Evolutionary conservation across 1,140 invertebrate species (phyloP).

Genomic region (Vanessa atalanta): DNA sequence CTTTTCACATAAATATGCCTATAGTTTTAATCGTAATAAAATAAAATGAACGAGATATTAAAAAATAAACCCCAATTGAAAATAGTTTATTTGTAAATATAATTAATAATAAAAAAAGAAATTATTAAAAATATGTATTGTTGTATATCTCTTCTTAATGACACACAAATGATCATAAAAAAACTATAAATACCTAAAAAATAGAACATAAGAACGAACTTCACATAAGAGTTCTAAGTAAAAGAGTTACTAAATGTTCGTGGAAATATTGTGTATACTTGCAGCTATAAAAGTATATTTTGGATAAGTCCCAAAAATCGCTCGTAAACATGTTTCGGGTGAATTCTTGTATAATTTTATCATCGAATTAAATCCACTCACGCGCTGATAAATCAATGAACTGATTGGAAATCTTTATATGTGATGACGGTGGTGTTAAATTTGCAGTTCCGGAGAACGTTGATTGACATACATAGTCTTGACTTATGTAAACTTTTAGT

Average conservation of each 20-base stretch:
- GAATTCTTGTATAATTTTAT: conserved; percentile 15
- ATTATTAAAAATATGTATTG: too few relatives aligned
- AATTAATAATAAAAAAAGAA: too few relatives aligned
- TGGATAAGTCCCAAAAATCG: conserved; percentile 13
- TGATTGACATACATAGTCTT: conserved; percentile 4
- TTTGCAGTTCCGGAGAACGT: not conserved
- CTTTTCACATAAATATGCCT: not conserved
- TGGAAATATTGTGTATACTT: not conserved
- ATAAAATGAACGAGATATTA: too few relatives aligned
- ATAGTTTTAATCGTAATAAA: too few relatives aligned
- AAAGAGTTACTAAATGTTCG: not conserved
- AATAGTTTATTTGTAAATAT: too few relatives aligned
- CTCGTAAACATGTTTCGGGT: conserved; percentile 1
- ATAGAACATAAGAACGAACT: too few relatives aligned
- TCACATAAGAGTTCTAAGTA: not conserved
- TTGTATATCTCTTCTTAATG: too few relatives aligned
- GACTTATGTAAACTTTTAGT: not conserved
- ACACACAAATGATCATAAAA: too few relatives aligned
- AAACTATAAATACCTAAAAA: too few relatives aligned
- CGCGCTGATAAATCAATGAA: conserved; percentile 22
- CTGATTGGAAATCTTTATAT: conserved; percentile 22
- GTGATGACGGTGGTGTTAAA: not conserved
- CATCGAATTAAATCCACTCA: conserved; percentile 18
- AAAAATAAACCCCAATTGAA: too few relatives aligned
- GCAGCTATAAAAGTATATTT: conserved; percentile 2